These are phyloP conservation scores for Trissolcus brochymenae DNA, from an alignment of 2,888 invertebrate species.

Conservation along the genomic window DNA sequence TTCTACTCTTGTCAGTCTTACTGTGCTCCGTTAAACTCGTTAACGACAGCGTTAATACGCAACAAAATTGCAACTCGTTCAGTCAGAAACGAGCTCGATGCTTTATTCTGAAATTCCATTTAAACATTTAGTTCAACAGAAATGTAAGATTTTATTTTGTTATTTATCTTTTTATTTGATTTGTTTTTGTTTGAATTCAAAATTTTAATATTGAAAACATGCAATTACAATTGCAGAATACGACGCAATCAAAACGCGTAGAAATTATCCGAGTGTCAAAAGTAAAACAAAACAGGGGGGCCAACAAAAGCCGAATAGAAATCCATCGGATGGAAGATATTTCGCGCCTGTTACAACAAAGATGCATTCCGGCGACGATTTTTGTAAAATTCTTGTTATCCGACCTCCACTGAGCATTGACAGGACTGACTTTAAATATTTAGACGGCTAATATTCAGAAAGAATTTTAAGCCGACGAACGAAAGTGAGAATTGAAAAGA, in stretches of 20 bases:
- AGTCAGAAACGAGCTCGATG: constrained; percentile 52
- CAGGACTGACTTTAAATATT: constrained; percentile 70
- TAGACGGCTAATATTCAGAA: constrained; percentile 73
- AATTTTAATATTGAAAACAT: background rate
- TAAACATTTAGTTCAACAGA: constrained; percentile 41
- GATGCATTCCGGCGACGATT: constrained; percentile 68
- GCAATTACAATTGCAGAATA: background rate
- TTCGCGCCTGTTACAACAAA: constrained; percentile 67
- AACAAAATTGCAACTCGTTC: constrained; percentile 56
- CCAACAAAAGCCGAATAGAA: constrained; percentile 64
- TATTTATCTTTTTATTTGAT: background rate
- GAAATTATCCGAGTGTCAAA: constrained; percentile 65
- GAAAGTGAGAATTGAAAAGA: constrained; percentile 72
- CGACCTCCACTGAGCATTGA: constrained; percentile 52
- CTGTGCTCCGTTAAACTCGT: constrained; percentile 57
- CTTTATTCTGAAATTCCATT: constrained; percentile 50
- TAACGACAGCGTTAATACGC: constrained; percentile 59
- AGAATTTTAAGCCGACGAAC: constrained; percentile 69
- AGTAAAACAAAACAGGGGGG: constrained; percentile 61
- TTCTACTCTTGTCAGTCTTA: constrained; percentile 54
- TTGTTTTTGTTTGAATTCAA: background rate
- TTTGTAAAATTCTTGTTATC: constrained; percentile 63
- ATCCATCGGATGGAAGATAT: constrained; percentile 71
- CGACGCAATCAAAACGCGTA: constrained; percentile 54
- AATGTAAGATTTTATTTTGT: background rate